Evolutionary conservation across 2,113 vertebrate species (phyloP), one percentile per base, ranked within the genome.

Genomic region (Piaya cayana): DNA sequence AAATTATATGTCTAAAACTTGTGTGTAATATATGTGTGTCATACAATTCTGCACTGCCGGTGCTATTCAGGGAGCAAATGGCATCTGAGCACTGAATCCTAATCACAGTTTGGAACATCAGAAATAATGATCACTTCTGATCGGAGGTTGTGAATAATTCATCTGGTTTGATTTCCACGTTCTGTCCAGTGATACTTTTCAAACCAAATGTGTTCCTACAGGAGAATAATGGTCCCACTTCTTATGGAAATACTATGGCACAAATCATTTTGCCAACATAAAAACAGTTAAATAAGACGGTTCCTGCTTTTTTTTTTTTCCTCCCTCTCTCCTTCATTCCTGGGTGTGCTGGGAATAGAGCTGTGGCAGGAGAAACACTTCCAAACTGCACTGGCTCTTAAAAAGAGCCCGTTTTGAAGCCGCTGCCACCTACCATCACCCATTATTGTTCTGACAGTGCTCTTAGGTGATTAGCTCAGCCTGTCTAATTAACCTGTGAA

Each of bases 51-150:
- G 82, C 77, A 12, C 94, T 50, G 42, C 97, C 58, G 86, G 90
- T 93, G 97, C 96, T 88, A 92, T 96, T 96, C 97, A 92, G 97
- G 25, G 97, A 98, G 97, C 98, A 97, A 97, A 98, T 97, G 97
- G 96, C 97, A 98, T 97, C 96, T 97, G 94, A 96, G 97, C 92
- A 5, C 96, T 94, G 97, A 97, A 97, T 98, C 97, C 98, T 98
- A 98, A 98, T 98, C 98, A 98, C 98, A 97, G 97, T 97, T 98
- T 81, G 97, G 97, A 97, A 89, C 97, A 97, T 98, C 97, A 97
- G 98, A 97, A 98, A 98, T 98, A 98, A 98, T 98, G 97, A 98
- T 98, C 97, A 91, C 97, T 97, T 98, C 97, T 98, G 98, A 98
- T 98, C 96, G 77, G 97, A 87, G 97, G 96, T 93, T 90, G 97